Evolutionary conservation across 2,888 invertebrate species (phyloP).

Genomic region (Tetranychus piercei): DNA sequence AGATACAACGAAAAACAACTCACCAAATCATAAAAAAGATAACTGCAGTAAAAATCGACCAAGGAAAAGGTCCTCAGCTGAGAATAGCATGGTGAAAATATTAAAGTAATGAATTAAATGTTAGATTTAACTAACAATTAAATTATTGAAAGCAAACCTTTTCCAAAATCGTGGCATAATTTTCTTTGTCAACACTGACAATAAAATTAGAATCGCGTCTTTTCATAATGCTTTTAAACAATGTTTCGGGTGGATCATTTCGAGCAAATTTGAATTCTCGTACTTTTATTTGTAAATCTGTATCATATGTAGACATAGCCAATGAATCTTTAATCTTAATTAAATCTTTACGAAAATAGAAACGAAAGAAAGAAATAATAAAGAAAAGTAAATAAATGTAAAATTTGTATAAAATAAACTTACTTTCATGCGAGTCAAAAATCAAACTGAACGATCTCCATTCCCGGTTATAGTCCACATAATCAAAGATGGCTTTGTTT

Average conservation of each 20-base stretch:
- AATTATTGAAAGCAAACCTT: neutral
- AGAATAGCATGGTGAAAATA: neutral
- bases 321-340: neutral
- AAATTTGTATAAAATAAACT: neutral
- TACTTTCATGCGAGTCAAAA: neutral
- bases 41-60: neutral
- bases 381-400: neutral
- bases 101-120: neutral
- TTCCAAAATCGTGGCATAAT: neutral
- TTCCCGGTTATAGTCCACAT: neutral
- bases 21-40: neutral
- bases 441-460: slow-evolving; percentile 4
- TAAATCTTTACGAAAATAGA: neutral
- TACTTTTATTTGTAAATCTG: neutral
- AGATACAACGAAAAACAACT: neutral
- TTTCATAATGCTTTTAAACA: neutral
- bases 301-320: neutral
- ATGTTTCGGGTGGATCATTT: neutral
- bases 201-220: neutral
- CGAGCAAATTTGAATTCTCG: neutral
- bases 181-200: neutral
- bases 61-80: neutral
- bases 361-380: too few species aligned
- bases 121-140: neutral
- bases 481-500: slow-evolving; percentile 4